phyloP scores from a whole-genome alignment of 2,888 invertebrate genomes.

The Suillia variegata region DNA sequence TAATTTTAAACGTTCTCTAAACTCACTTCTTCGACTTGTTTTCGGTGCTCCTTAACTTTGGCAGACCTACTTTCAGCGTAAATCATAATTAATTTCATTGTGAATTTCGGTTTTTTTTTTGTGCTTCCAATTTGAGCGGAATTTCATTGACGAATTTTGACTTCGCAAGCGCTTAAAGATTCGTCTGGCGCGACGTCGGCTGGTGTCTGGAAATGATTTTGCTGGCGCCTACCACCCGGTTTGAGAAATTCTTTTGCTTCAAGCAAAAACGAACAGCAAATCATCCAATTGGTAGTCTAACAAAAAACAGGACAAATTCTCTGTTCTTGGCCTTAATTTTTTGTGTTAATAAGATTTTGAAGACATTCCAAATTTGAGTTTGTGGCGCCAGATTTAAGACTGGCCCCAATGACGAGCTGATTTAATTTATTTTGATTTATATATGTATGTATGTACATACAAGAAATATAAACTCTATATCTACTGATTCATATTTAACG shows the following conservation, averaged over 20 bases:
- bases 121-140: conserved; percentile 39
- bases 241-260: neutral
- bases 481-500: too few species aligned
- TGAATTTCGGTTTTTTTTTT: too few species aligned
- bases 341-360: neutral
- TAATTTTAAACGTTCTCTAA: neutral
- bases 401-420: too few species aligned
- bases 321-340: neutral
- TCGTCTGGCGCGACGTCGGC: conserved; percentile 3
- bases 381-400: conserved; percentile 51
- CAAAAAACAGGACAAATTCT: neutral
- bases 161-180: too few species aligned
- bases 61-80: conserved; percentile 21
- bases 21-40: neutral
- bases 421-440: too few species aligned
- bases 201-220: conserved; percentile 24
- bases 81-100: conserved; percentile 46
- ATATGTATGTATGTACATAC: too few species aligned
- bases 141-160: conserved; percentile 47
- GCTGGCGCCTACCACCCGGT: conserved; percentile 43
- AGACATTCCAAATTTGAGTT: conserved; percentile 45
- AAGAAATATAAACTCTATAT: too few species aligned
- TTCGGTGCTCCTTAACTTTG: too few species aligned
- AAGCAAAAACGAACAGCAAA: too few species aligned
- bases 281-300: too few species aligned